Evolutionary conservation across 2,888 invertebrate genomes (phyloP).

Genomic region (Pyrrhia umbra): DNA sequence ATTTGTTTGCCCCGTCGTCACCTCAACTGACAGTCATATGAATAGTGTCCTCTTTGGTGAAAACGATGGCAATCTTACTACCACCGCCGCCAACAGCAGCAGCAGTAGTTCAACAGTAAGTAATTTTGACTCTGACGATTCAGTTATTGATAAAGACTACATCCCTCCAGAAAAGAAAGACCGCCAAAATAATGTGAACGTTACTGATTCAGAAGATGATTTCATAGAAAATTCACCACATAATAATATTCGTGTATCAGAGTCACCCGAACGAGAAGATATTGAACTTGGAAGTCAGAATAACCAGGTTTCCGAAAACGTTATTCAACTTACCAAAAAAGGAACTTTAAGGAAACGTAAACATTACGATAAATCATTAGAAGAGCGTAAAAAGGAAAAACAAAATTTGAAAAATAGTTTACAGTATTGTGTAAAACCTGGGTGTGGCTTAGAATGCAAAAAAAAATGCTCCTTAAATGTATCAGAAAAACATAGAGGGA

Average conservation of each 20-base stretch:
- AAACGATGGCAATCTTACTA: no score
- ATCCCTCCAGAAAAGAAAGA: no score
- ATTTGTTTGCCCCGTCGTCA: no score
- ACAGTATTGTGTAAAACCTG: constrained; percentile 6
- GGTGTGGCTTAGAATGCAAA: constrained; percentile 8
- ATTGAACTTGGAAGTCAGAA: constrained; percentile 18
- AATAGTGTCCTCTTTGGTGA: no score
- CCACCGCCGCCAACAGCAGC: no score
- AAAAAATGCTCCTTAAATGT: constrained; percentile 13
- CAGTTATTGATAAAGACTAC: no score
- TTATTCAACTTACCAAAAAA: constrained; percentile 20
- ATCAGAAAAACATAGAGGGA: constrained; percentile 12
- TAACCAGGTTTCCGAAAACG: constrained; percentile 13
- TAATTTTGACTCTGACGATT: no score
- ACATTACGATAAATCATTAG: constrained; percentile 24
- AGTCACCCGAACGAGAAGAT: constrained; percentile 24
- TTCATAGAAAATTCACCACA: constrained; percentile 23
- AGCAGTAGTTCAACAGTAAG: no score
- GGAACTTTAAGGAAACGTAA: constrained; percentile 21
- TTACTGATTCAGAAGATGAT: constrained; percentile 21
- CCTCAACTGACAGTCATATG: no score
- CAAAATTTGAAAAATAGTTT: constrained; percentile 8
- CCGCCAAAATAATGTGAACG: constrained; percentile 7
- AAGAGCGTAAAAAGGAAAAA: constrained; percentile 16
- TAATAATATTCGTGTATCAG: constrained; percentile 20